Evolutionary conservation across 2,797 vertebrate species (phyloP), one percentile per base, ranked within the genome.

Genomic region (Phoxinus dragarum): DNA sequence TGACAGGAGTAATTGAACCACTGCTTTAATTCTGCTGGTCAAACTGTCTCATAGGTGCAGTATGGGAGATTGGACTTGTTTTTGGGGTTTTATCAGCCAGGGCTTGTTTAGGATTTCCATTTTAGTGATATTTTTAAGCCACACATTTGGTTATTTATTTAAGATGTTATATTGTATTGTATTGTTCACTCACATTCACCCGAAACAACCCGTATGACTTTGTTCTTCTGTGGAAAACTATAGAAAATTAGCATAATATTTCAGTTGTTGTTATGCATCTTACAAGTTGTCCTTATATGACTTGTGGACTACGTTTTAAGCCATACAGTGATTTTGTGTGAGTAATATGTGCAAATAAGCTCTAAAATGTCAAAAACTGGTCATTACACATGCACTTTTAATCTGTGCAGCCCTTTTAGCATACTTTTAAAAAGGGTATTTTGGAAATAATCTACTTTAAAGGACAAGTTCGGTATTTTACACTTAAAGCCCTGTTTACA

Each of bases 1-100:
- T 93, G 93, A 88, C 92, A 91, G 90, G 64, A 93, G 89, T 89
- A 90, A 92, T 92, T 89, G 36, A 86, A 90, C 85, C 56, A 54
- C 81, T 56, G 86, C 80, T 87, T 89, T 90, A 52, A 88, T 84
- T 79, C 34, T 11, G 36, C 49, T 31, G 80, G 80, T 79, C 87
- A 89, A 88, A 85, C 86, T 38, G 69, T 27, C 21, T 87, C 36
- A 90, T 90, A 93, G 84, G 89, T 91, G 92, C 87, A 87, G 88
- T 87, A 71, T 68, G 10, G 81, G 42, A 86, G 67, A 68, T 79
- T 84, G 54, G 81, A 90, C 86, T 87, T 89, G 89, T 71, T 40
- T 36, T 77, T 83, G 17, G 44, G 64, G 27, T 69, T 64, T 85
- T 74, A 47, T 49, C 36, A 72, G 44, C 2, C 64, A 68, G 59